Percentiles rank a stretch among this genome's conserved stretches.
These are phyloP conservation scores for Anguilla marmorata DNA, from an alignment of 2,797 vertebrate species.

Conservation along the genomic window DNA sequence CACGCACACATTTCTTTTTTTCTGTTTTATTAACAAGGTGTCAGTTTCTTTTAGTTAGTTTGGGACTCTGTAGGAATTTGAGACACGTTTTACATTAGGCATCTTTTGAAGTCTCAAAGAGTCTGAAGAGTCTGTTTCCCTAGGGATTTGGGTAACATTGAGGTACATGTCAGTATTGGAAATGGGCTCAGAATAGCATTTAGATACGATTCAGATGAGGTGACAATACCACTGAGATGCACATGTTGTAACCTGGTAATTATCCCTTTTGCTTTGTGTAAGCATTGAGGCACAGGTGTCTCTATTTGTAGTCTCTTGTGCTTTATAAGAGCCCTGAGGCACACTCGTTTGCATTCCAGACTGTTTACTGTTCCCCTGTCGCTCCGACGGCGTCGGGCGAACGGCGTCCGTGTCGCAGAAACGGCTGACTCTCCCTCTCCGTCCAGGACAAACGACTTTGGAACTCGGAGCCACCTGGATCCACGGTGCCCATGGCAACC, in stretches of 20 bases:
- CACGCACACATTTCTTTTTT: too few relatives aligned
- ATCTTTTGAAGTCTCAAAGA: background rate
- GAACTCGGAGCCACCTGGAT: conserved; percentile 99
- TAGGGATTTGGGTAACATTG: background rate
- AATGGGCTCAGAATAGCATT: background rate
- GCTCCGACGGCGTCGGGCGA: background rate
- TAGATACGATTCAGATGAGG: too few relatives aligned
- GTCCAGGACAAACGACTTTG: conserved; percentile 87
- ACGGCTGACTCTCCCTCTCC: background rate
- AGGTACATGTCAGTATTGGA: background rate
- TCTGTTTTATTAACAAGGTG: background rate
- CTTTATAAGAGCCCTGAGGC: background rate
- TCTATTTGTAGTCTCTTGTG: background rate
- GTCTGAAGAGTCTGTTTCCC: background rate
- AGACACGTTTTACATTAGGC: background rate
- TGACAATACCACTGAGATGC: background rate
- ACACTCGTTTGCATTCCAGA: background rate
- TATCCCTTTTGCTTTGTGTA: background rate
- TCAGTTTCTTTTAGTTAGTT: background rate
- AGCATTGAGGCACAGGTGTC: background rate
- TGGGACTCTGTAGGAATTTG: background rate
- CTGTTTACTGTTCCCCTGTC: background rate
- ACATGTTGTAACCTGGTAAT: background rate
- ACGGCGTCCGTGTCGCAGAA: background rate
- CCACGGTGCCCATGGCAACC: conserved; percentile 96